Evolutionary conservation across 2,888 invertebrate species (phyloP).

Genomic region (Diaphora mendica): DNA sequence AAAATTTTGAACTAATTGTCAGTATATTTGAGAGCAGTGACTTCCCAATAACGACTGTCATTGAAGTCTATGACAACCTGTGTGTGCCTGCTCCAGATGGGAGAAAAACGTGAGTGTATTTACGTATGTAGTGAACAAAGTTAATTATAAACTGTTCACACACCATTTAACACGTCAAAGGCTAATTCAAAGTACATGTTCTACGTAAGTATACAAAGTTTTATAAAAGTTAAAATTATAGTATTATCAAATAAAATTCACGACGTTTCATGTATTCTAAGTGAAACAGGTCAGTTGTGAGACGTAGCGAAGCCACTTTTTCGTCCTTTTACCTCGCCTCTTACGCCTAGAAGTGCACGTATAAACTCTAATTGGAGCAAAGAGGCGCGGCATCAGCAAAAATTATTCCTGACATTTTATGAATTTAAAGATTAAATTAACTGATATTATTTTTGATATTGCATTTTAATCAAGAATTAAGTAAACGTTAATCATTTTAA

Average conservation of each 20-base stretch:
- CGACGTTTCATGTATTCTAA: slow-evolving; percentile 27
- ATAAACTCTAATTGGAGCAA: slow-evolving; percentile 40
- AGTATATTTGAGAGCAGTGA: too few species aligned
- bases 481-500: not conserved
- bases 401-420: not conserved
- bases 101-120: too few species aligned
- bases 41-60: too few species aligned
- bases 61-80: too few species aligned
- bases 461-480: not conserved
- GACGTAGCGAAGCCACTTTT: slow-evolving; percentile 31
- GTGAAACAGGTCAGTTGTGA: slow-evolving; percentile 41
- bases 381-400: slow-evolving; percentile 21
- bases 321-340: slow-evolving; percentile 33
- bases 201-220: too few species aligned
- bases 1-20: too few species aligned
- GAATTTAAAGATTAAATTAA: not conserved
- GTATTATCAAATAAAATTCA: slow-evolving; percentile 15
- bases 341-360: slow-evolving; percentile 34
- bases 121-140: too few species aligned
- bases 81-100: too few species aligned
- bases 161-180: too few species aligned
- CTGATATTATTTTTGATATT: not conserved
- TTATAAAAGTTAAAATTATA: slow-evolving; percentile 6
- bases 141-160: too few species aligned
- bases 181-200: too few species aligned